Evolutionary conservation across 2,113 vertebrate genomes (phyloP), one percentile per base, ranked within the genome.

Genomic region (Peromyscus polionotus): DNA sequence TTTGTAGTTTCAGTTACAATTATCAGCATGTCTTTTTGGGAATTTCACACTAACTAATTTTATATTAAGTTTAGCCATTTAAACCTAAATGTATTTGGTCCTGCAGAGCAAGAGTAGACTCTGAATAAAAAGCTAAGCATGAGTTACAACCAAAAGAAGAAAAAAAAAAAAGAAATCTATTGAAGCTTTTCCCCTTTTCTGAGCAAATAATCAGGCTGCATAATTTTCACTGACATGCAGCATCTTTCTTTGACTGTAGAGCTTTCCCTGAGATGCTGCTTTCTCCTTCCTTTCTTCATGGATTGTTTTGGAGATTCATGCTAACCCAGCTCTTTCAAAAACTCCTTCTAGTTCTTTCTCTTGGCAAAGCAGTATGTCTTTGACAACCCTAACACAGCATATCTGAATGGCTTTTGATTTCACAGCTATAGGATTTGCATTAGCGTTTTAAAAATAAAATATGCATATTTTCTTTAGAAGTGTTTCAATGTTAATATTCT

Each of bases 31-130:
- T 80, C 65, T 89, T 89, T 95, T 61, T 42, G 59, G 86, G 92
- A 94, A 94, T 93, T 96, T 67, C 51, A 93, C 51, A 73, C 31
- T 68, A 76, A 89, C 77, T 96, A 93, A 95, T 94, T 97, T 97
- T 95, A 87, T 89, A 72, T 81, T 96, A 91, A 94, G 70, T 31
- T 63, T 65, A 68, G 81, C 33, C 5, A 95, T 17, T 92, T 95
- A 84, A 54, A 48, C 80, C 92, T 79, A 93, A 76, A 48, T 84
- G 42, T 75, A 31, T 96, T 95, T 97, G 42, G 24, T 87, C 95
- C 63, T 90, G n/a, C 12, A 95, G 73, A 96, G 81, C 54, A 97
- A 96, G 57, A 31, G 48, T 22, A 70, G 90, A 61, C 67, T 90
- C 59, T 81, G 68, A 95, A 39, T 92, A 7, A 67, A 91, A 95